Conservation (phyloP, 1,140 invertebrate genomes). For the Macrocentrus cingulum region DNA sequence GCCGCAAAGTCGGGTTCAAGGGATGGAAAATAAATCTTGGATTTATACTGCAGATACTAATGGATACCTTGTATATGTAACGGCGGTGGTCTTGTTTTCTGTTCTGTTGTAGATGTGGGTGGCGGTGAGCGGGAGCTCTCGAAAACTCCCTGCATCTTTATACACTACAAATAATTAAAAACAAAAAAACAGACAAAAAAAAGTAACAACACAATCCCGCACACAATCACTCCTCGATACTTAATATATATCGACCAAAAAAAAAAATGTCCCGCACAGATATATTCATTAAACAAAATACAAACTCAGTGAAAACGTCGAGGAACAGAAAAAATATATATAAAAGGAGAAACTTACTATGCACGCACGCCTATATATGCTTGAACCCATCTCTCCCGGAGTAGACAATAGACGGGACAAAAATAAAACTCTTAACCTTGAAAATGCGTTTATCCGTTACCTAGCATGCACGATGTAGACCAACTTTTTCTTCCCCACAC, state of each 20-base stretch:
- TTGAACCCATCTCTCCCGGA: constrained; percentile 3
- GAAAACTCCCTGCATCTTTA: constrained; percentile 52
- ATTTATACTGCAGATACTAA: constrained; percentile 43
- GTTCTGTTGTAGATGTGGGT: constrained; percentile 63
- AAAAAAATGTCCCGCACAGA: background rate
- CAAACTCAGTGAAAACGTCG: background rate
- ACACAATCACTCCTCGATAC: constrained; percentile 17
- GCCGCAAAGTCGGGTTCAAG: constrained; percentile 1
- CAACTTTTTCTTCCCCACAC: too few relatives aligned
- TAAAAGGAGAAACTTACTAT: background rate
- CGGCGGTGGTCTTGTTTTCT: constrained; percentile 61
- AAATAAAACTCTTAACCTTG: constrained; percentile 8
- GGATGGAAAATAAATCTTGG: constrained; percentile 27
- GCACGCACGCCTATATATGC: background rate
- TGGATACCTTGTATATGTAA: constrained; percentile 60
- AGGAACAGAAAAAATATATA: background rate
- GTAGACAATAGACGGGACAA: constrained; percentile 8
- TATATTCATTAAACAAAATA: too few relatives aligned
- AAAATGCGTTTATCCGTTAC: constrained; percentile 12
- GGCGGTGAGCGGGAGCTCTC: constrained; percentile 61
- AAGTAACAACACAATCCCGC: constrained; percentile 17
- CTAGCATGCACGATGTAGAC: constrained; percentile 11
- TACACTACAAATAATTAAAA: constrained; percentile 36
- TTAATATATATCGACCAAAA: background rate
- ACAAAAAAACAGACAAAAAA: constrained; percentile 24